Evolutionary conservation across 2,888 invertebrate genomes (phyloP), one percentile per base, ranked within the genome.

Genomic region (Drosophila cyrtoloma): DNA sequence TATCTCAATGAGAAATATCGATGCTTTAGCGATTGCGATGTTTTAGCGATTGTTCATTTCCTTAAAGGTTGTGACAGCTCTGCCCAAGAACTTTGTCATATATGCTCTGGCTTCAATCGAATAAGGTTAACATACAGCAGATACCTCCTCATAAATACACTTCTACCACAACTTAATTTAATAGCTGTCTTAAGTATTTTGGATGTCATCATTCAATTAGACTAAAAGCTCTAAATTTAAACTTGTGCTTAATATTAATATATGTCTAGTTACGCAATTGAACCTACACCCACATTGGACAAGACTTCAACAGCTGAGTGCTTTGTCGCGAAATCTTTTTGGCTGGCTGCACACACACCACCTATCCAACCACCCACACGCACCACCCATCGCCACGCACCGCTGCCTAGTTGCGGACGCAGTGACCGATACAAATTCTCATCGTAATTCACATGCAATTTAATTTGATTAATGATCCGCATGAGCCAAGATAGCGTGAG

Each of bases 401-500:
- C 64, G 70, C 33, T 80, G 75, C 71, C 77, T 72, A 71, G 76
- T 81, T 81, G 70, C 57, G 79, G 68, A 70, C 79, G 76, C 73
- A 71, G 37, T 62, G 84, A 78, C 78, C 83, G 76, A 64, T 74
- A 74, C 74, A 77, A 66, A 76, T 65, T 76, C 60, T 75, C 71
- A 32, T 70, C 65, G 78, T 77, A 78, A 82, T 82, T 82, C 73
- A 74, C 82, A 77, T 82, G 77, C 86, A 82, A 89, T 86, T 86
- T 89, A 82, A 84, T 87, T 82, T 89, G 84, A 84, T 89, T 89
- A 89, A 88, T 89, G 89, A 89, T 81, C 71, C 84, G 88, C 79
- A 81, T 80, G 75, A 84, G 69, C 59, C 77, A 68, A 86, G 89
- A 87, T 84, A 81, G 79, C 77, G 74, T 52, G 58, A 55, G 68